Evolutionary conservation across 2,797 vertebrate species (phyloP), one percentile per base, ranked within the genome.

Genomic region (Enteromius afrohamiltoni): DNA sequence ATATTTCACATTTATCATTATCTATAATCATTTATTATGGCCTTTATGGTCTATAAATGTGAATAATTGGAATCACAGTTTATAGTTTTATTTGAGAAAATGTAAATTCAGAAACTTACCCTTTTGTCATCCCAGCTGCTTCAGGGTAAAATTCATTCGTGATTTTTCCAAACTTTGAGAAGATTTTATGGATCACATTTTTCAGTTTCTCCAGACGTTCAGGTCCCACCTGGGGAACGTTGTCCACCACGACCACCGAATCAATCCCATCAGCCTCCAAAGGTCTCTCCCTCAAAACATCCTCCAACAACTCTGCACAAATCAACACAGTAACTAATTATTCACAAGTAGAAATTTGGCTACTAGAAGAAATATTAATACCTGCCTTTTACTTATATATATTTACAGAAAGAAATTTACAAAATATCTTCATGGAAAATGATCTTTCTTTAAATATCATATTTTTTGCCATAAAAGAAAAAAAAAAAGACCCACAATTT

Each of bases 91-190:
- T 37, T 13, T 37, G 10, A 5, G 7, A 58, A 60, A 62, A n/a
- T 13, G 11, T 58, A 5, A 23, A 42, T 2, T 37, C 2, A 14
- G 49, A 14, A 75, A 90, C 94, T 84, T 87, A 99, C 98, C 98
- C 98, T 93, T 97, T 99, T 29, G 98, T 99, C 89, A 94, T 91
- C 2, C 97, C 98, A 0, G 98, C 97, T 23, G 92, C 93, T 29
- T 98, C 96, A 0, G 98, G 96, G 42, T 98, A 99, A 91, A 96
- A 98, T 88, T 99, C 97, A 1, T 97, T 98, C 21, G 96, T 96
- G 91, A 99, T 98, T 90, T 98, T 98, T 64, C 98, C 97, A 70
- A 99, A 99, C 89, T 98, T 99, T 80, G 98, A 98, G 92, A 99
- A 99, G 89, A 99, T 97, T 93, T 99, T 99, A 91, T 98, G 96